Conservation (phyloP, 2,888 invertebrate genomes). For the Chromoteleia sp. region DNA sequence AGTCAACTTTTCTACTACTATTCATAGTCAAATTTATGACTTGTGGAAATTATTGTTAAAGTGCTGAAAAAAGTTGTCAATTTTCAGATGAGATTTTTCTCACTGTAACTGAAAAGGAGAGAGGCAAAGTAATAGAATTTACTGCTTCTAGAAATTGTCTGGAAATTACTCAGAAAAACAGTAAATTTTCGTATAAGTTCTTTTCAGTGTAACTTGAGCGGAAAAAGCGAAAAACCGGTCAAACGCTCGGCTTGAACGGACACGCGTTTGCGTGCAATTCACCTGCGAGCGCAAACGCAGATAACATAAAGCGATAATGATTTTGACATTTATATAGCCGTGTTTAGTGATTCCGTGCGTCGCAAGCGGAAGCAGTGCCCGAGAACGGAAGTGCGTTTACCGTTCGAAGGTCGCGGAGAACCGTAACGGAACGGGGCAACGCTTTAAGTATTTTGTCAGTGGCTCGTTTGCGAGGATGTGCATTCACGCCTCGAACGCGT, state of each 20-base stretch:
- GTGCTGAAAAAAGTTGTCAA: no score
- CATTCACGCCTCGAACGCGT: conserved; percentile 59
- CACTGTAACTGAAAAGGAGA: no score
- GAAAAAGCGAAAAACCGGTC: conserved; percentile 27
- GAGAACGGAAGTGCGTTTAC: conserved; percentile 69
- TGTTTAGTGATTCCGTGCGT: conserved; percentile 64
- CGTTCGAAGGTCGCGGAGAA: conserved; percentile 69
- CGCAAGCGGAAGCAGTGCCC: conserved; percentile 67
- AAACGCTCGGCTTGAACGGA: conserved; percentile 27
- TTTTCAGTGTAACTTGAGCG: no score
- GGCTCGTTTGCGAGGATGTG: conserved; percentile 65
- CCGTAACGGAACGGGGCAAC: conserved; percentile 66
- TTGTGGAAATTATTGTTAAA: no score
- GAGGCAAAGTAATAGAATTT: no score
- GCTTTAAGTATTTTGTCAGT: conserved; percentile 69
- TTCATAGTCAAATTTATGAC: no score
- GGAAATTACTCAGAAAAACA: no score
- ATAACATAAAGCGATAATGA: conserved; percentile 56
- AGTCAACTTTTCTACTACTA: no score
- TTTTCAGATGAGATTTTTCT: no score
- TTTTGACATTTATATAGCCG: conserved; percentile 63
- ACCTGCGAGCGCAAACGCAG: no score
- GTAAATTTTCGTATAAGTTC: no score
- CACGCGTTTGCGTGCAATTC: conserved; percentile 46
- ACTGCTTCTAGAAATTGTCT: no score